Evolutionary conservation across 2,888 invertebrate genomes (phyloP).

Genomic region (Xylocampa areola): DNA sequence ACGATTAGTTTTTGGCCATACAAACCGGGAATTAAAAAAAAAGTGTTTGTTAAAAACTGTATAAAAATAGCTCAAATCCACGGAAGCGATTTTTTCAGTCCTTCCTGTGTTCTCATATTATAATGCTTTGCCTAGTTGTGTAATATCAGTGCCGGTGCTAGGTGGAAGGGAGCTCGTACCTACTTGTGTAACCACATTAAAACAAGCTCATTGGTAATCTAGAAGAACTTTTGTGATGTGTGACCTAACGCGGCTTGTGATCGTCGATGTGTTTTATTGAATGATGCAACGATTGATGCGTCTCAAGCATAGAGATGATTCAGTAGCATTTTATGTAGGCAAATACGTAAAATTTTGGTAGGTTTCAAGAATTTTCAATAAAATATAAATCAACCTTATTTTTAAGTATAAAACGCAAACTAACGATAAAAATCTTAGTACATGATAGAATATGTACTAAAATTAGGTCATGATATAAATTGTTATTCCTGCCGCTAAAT

Average conservation of each 20-base stretch:
- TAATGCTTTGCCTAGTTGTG: constrained; percentile 29
- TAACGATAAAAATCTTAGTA: background rate
- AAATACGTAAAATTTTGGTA: too few species aligned
- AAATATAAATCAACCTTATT: too few species aligned
- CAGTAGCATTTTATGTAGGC: too few species aligned
- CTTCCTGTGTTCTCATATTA: constrained; percentile 31
- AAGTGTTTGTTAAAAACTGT: too few species aligned
- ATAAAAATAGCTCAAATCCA: too few species aligned
- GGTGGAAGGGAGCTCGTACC: constrained; percentile 48
- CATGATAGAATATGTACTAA: constrained; percentile 14
- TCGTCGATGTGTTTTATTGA: constrained; percentile 17
- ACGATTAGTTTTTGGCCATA: too few species aligned
- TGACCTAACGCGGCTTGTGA: constrained; percentile 35
- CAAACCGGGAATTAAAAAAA: too few species aligned
- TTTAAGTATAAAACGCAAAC: too few species aligned
- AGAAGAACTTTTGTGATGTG: constrained; percentile 35
- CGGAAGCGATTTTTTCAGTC: constrained; percentile 7
- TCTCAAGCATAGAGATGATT: constrained; percentile 8
- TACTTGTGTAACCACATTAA: constrained; percentile 56
- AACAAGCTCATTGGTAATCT: constrained; percentile 46
- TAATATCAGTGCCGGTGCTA: constrained; percentile 32
- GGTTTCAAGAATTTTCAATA: too few species aligned
- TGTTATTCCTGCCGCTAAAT: constrained; percentile 5
- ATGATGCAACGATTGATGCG: constrained; percentile 21
- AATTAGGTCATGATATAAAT: constrained; percentile 38